Base-by-base conservation (phyloP, 35 echinoderm and acorn worm species). In the Ophiothrix spiculata region DNA sequence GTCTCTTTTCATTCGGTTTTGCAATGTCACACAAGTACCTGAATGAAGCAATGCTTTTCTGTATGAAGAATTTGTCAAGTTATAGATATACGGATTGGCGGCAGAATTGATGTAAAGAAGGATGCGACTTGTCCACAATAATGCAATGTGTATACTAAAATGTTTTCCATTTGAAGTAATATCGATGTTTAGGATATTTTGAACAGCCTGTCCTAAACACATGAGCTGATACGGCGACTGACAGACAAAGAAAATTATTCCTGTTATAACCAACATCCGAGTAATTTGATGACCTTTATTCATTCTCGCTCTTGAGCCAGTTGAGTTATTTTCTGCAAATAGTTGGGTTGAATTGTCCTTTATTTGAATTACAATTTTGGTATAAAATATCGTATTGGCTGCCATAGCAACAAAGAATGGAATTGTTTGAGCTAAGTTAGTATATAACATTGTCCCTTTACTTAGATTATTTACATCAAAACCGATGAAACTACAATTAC, bases 21-120 rank as follows among this genome's bases (percentile, higher is more conserved):
- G n/a, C n/a, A n/a, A n/a, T n/a, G n/a, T n/a, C n/a, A n/a, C n/a
- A n/a, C n/a, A n/a, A n/a, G n/a, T n/a, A n/a, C n/a, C n/a, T 69
- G 23, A 69, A 15, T 69, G 17, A 25, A 69, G 29, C 2, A 69
- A 25, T 2, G 60, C 60, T n/a, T 10, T 69, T n/a, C 60, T 69
- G 60, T 90, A 97, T 74, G 89, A 89, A 8, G 86, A 84, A 0
- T 88, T 90, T 33, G 90, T 97, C 19, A 89, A 37, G 56, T 92
- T 97, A 39, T 97, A 97, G 1, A 97, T 39, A 31, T 92, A 76
- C 1, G 94, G 94, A 56, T 97, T 97, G 33, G 90, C 87, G 39
- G 94, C 85, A 35, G 94, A 88, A 69, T 97, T 97, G 0, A 97
- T 75, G 31, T 92, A 97, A 4, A 97, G 69, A 33, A 97, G 77